Conservation (phyloP, 1,140 invertebrate species). For the Trichonephila clavata region DNA sequence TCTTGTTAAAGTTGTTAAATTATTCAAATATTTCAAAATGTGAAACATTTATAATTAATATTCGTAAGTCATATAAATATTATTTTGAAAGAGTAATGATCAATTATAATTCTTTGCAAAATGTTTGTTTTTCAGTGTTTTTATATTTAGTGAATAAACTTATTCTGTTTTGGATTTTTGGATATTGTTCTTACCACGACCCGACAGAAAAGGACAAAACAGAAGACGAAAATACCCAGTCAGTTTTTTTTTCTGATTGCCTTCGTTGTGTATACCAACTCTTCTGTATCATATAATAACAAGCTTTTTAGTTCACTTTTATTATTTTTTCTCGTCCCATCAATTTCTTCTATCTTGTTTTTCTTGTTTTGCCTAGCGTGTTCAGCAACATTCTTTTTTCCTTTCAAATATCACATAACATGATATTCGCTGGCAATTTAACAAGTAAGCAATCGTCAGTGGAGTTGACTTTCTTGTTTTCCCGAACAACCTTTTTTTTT, state of each 20-base stretch:
- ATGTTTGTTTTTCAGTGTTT: no score
- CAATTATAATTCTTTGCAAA: no score
- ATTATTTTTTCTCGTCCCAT: neutral
- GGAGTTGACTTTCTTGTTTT: neutral
- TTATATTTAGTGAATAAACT: neutral
- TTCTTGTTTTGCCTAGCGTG: constrained; percentile 8
- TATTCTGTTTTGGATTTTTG: neutral
- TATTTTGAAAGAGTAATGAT: no score
- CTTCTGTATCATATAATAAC: constrained; percentile 21
- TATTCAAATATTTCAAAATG: no score
- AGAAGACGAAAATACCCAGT: no score
- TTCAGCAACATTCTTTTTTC: constrained; percentile 16
- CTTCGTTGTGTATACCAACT: constrained; percentile 16
- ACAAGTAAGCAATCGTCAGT: constrained; percentile 17
- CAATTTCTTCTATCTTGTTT: neutral
- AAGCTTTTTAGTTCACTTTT: neutral
- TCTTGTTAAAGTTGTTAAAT: no score
- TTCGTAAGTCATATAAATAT: no score
- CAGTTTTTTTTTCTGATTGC: neutral
- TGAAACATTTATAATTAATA: no score
- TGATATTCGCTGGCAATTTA: constrained; percentile 31
- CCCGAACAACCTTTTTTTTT: neutral
- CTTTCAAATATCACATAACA: constrained; percentile 14
- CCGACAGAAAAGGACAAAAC: neutral
- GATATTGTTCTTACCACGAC: neutral